Percentiles rank a stretch among this genome's conserved stretches.
Evolutionary conservation across 2,888 invertebrate genomes (phyloP).

Genomic region (Crematogaster levior): DNA sequence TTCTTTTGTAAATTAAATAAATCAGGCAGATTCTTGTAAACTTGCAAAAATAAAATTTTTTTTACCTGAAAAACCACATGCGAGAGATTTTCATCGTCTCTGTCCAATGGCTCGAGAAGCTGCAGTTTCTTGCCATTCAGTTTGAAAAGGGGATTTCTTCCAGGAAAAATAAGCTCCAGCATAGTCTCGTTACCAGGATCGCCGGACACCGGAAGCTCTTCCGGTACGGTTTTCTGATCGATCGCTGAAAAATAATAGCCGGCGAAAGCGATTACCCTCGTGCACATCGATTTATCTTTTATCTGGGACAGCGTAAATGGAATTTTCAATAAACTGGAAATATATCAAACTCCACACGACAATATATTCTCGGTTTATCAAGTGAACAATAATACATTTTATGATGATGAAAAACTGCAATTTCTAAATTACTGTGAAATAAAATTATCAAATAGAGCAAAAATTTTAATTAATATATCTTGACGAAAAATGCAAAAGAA

Average conservation of each 20-base stretch:
- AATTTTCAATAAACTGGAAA: conserved; percentile 26
- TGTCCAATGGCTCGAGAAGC: conserved; percentile 92
- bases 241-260: conserved; percentile 88
- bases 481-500: background rate
- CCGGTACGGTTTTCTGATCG: conserved; percentile 93
- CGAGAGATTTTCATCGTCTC: conserved; percentile 94
- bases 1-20: background rate
- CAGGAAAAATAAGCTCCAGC: conserved; percentile 92
- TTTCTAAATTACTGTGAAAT: background rate
- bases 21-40: background rate
- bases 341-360: background rate
- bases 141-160: conserved; percentile 92
- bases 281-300: conserved; percentile 43
- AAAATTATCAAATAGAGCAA: background rate
- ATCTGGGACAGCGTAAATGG: conserved; percentile 6
- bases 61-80: conserved; percentile 95
- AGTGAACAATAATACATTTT: background rate
- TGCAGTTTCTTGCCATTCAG: conserved; percentile 94
- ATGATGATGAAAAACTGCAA: background rate
- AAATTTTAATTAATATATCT: background rate
- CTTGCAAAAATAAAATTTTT: conserved; percentile 1
- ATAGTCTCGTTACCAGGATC: conserved; percentile 93
- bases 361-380: background rate
- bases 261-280: conserved; percentile 20
- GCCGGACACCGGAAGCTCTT: conserved; percentile 93